Evolutionary conservation across 2,797 vertebrate species (phyloP), one percentile per base, ranked within the genome.

Genomic region (Enteromius paludinosus): DNA sequence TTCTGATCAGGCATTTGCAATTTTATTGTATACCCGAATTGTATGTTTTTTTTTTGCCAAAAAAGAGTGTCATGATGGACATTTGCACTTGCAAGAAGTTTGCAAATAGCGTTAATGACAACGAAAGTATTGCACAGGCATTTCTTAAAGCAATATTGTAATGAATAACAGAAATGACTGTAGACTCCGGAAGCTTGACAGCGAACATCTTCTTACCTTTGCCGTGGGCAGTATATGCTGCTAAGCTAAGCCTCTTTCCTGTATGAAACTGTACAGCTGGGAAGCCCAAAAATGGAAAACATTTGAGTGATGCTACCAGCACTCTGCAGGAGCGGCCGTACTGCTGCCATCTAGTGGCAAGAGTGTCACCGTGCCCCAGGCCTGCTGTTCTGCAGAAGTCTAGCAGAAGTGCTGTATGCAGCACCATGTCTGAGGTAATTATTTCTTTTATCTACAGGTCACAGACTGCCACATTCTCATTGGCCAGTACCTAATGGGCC

Each of bases 381-480:
- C 68, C 64, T 59, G 88, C 80, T 81, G 43, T 82, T 84, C 66
- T 89, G 77, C 68, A 87, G 83, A 86, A 93, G 90, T 90, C 88
- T 87, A 92, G 91, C 90, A 92, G 90, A 94, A 92, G 90, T 93
- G 93, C 90, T 93, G 92, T 92, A 92, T 94, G 91, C 91, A 93
- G 87, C 90, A 91, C 92, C 91, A 92, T 91, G 82, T 87, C 92
- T 86, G 88, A 93, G 92, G 90, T 94, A 95, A 96, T 96, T 96
- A 96, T 93, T 93, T 95, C 92, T 93, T 95, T 95, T 95, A 95
- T 95, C 91, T 89, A 87, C 89, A 92, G 93, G 91, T 93, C 94
- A 93, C 92, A 93, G 93, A 92, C 91, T 91, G 92, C 92, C 93
- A 94, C 93, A 93, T 93, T 95, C 93, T 94, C 93, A 92, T 93